Evolutionary conservation across 2,797 vertebrate species (phyloP).

Genomic region (Melanotaenia trifasciata): DNA sequence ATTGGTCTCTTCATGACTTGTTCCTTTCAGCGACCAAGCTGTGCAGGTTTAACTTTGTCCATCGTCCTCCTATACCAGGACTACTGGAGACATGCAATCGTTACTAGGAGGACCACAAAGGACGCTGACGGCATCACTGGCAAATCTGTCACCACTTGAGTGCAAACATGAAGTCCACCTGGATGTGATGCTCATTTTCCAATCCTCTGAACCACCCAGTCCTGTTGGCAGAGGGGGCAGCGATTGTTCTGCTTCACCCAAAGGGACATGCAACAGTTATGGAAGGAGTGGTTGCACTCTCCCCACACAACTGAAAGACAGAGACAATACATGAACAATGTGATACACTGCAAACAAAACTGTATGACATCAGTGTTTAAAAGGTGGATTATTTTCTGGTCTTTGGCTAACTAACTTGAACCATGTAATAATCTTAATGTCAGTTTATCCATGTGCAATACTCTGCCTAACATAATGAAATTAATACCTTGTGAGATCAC

Average conservation of each 20-base stretch:
- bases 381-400: too few species aligned
- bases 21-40: constrained; percentile 22
- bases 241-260: constrained; percentile 99
- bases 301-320: constrained; percentile 94
- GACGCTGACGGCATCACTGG: constrained; percentile 45
- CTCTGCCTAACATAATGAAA: too few species aligned
- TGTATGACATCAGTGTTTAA: too few species aligned
- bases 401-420: too few species aligned
- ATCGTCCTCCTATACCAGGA: constrained; percentile 37
- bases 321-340: not conserved
- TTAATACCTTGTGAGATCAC: too few species aligned
- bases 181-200: constrained; percentile 87
- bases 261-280: constrained; percentile 99
- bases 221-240: constrained; percentile 98
- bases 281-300: constrained; percentile 99
- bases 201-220: constrained; percentile 99
- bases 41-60: constrained; percentile 43
- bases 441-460: too few species aligned
- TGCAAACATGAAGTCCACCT: constrained; percentile 26
- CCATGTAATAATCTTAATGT: too few species aligned
- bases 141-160: constrained; percentile 47
- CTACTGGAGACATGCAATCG: constrained; percentile 65
- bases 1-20: constrained; percentile 29
- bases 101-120: constrained; percentile 37
- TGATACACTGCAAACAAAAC: not conserved